Conservation (phyloP, 2,113 vertebrate genomes). For the Alaudala cheleensis region DNA sequence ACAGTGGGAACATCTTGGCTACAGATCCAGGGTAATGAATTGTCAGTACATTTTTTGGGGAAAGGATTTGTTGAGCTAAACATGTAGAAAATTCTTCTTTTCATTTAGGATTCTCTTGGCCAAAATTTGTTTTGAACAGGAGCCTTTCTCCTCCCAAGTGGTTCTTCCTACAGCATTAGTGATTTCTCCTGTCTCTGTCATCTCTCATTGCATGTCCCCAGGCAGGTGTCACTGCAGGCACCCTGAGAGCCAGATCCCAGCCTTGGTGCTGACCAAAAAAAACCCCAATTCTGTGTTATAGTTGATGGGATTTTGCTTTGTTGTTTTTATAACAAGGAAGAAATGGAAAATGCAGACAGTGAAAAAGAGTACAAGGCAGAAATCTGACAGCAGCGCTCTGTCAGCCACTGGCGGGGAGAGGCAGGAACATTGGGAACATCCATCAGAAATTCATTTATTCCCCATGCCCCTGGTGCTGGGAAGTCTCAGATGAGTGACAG, state of each 20-base stretch:
- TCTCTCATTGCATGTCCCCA: background rate
- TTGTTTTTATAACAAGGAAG: constrained; percentile 13
- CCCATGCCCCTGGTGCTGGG: background rate
- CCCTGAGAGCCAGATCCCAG: background rate
- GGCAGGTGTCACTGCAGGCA: background rate
- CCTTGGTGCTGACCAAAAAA: background rate
- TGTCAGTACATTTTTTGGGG: background rate
- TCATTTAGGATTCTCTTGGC: background rate
- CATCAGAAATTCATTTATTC: background rate
- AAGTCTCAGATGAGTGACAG: background rate
- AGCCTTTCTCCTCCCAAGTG: background rate
- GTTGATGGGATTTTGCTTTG: background rate
- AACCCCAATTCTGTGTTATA: background rate
- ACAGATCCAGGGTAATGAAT: background rate
- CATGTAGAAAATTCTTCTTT: background rate
- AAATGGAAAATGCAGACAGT: background rate
- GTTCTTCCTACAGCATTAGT: background rate
- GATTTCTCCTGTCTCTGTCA: background rate
- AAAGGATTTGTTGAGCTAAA: background rate
- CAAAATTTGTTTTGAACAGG: background rate
- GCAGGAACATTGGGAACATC: background rate
- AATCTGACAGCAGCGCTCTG: background rate
- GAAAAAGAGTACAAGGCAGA: background rate
- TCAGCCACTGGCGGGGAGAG: background rate
- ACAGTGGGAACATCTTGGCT: background rate